phyloP scores from a whole-genome alignment of 2,888 invertebrate species.

The Quadriops clusia region DNA sequence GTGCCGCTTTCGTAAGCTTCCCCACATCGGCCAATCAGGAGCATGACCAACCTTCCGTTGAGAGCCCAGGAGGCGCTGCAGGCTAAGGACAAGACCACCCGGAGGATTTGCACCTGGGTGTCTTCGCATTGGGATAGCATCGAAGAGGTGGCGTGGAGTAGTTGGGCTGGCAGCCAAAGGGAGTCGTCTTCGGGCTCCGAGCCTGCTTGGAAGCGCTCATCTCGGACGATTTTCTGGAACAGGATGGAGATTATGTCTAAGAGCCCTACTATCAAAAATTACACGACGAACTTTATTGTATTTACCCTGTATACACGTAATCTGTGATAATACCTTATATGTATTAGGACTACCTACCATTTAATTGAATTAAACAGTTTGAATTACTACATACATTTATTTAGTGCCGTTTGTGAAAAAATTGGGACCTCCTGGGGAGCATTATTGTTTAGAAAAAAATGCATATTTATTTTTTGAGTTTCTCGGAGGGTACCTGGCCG shows the following conservation, averaged over 20 bases:
- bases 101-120: constrained; percentile 61
- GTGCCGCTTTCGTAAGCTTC: constrained; percentile 72
- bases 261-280: background rate
- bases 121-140: constrained; percentile 74
- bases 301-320: too few species aligned
- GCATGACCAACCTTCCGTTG: constrained; percentile 79
- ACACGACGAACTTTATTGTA: constrained; percentile 1
- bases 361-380: too few species aligned
- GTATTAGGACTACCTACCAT: too few species aligned
- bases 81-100: constrained; percentile 75
- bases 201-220: constrained; percentile 83
- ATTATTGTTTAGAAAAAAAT: too few species aligned
- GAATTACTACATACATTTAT: too few species aligned
- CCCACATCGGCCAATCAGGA: constrained; percentile 72
- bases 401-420: too few species aligned
- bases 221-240: constrained; percentile 72
- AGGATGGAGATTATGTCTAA: background rate
- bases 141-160: constrained; percentile 73
- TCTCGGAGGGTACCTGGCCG: too few species aligned
- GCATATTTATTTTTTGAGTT: too few species aligned
- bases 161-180: constrained; percentile 83
- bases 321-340: too few species aligned
- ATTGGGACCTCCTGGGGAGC: too few species aligned
- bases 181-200: constrained; percentile 87
- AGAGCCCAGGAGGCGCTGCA: constrained; percentile 80